These are phyloP conservation scores for Tanytarsus gracilentus DNA, from an alignment of 2,888 invertebrate genomes.

Conservation along the genomic window DNA sequence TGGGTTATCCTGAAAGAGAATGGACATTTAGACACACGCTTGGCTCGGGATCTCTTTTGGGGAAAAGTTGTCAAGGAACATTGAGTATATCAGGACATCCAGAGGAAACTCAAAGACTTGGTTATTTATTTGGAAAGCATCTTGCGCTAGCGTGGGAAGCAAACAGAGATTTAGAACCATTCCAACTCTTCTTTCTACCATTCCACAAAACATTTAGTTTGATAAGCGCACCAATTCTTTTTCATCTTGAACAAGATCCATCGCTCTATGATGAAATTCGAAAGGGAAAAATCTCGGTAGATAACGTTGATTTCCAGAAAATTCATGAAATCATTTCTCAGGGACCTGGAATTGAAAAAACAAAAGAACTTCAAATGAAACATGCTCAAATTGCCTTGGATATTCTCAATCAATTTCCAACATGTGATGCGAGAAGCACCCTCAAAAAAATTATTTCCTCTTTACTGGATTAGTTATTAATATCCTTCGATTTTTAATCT, in stretches of 20 bases:
- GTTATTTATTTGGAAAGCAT: constrained; percentile 83
- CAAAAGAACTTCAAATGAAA: constrained; percentile 62
- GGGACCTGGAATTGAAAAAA: constrained; percentile 67
- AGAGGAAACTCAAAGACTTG: constrained; percentile 65
- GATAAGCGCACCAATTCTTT: constrained; percentile 74
- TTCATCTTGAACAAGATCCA: constrained; percentile 66
- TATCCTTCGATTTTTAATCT: too few species aligned
- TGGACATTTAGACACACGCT: constrained; percentile 73
- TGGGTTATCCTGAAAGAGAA: constrained; percentile 61
- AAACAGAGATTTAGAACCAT: constrained; percentile 64
- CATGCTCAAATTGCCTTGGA: constrained; percentile 67
- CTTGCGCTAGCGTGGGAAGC: constrained; percentile 87
- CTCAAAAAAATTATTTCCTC: constrained; percentile 78
- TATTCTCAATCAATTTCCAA: constrained; percentile 64
- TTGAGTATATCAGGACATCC: constrained; percentile 76
- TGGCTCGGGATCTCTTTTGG: constrained; percentile 61
- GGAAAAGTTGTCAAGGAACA: constrained; percentile 78
- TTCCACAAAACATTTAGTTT: constrained; percentile 44
- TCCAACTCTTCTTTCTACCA: constrained; percentile 40
- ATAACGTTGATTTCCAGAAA: constrained; percentile 41
- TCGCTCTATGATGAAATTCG: constrained; percentile 50
- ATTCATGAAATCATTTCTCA: constrained; percentile 52
- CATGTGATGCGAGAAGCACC: constrained; percentile 75
- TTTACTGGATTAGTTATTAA: too few species aligned
- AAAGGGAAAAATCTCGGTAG: constrained; percentile 40